Evolutionary conservation across 2,888 invertebrate species (phyloP), one percentile per base, ranked within the genome.

Genomic region (Iphiclides podalirius): DNA sequence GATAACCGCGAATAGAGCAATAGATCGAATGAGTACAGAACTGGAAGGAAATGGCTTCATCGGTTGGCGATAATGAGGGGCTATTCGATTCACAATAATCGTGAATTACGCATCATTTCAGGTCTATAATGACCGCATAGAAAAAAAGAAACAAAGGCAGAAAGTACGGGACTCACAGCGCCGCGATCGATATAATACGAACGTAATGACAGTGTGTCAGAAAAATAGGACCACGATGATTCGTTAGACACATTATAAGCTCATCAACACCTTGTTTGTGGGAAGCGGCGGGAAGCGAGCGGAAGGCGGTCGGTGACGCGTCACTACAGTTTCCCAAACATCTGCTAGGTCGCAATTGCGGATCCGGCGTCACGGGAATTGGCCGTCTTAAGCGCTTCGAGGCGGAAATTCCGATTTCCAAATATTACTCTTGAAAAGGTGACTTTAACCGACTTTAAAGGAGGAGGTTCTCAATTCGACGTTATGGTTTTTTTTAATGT

Each of bases 261-360:
- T 36, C 67, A 71, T 70, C 70, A 70, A 54, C 60, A 58, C 60
- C 60, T 67, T 53, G 59, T 62, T 61, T 47, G 38, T 46, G 55
- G 64, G 58, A 60, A 64, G 64, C 38, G 23, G 15, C 9, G 36
- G 28, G 44, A 34, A 20, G 35, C 43, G 56, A 59, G 11, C 64
- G 67, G 66, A 67, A 64, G 45, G 54, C 57, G 64, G 64, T 61
- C 62, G 54, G 57, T 66, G 64, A 65, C 66, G 67, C 68, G 64
- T 64, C 64, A 60, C 52, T 42, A 45, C 46, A 26, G 58, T 61
- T 63, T 66, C 61, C 63, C 60, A 61, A 46, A 59, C 67, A 70
- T 65, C 67, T 64, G 67, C 52, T 49, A 44, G 1, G 33, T 15
- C 26, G 2, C 8, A 28, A 45, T 50, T 36, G 50, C 50, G 34